Base-by-base conservation (phyloP, 2,888 invertebrate genomes). In the Prosapia bicincta region DNA sequence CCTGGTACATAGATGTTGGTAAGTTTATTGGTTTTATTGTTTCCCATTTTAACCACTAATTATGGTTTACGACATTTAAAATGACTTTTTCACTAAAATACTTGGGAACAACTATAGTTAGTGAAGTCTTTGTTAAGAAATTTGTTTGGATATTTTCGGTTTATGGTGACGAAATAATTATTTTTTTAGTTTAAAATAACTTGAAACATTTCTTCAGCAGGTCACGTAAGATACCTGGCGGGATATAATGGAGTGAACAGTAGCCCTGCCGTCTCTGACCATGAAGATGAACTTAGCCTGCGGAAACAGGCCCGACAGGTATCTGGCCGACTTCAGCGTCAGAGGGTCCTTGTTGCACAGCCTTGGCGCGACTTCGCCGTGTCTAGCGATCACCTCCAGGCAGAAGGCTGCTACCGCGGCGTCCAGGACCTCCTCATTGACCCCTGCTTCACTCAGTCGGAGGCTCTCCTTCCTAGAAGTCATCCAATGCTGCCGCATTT, bases 281-380 rank as follows among this genome's bases (percentile, higher is more conserved):
- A 99, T 98, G 86, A 99, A 95, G 82, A 99, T 89, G 87, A 98
- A 99, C 87, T 98, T 98, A 77, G 98, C 94, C 84, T 97, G 97
- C 68, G 99, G 99, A 87, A 99, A 99, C 78, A 99, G 88, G 84
- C 96, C 94, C 79, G 95, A 90, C 82, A 99, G 92, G 86, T 96
- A 99, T 73, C 93, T 81, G 99, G 38, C 38, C 2, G 38, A 38
- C 15, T 13, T 13, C 7, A 38, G 38, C 13, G 15, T 38, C 80
- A 99, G 92, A 72, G 99, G 99, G 87, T 99, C 99, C 87, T 99
- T 99, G 89, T 99, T 99, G 88, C 99, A 99, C 79, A 99, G 90
- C 71, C 98, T 89, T 78, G 94, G 92, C 74, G 99, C 98, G 28
- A 96, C 93, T 83, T 97, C 96, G 66, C 99, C 99, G 86, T 99